phyloP scores from a whole-genome alignment of 2,888 invertebrate genomes.

The Elgonia sp. region DNA sequence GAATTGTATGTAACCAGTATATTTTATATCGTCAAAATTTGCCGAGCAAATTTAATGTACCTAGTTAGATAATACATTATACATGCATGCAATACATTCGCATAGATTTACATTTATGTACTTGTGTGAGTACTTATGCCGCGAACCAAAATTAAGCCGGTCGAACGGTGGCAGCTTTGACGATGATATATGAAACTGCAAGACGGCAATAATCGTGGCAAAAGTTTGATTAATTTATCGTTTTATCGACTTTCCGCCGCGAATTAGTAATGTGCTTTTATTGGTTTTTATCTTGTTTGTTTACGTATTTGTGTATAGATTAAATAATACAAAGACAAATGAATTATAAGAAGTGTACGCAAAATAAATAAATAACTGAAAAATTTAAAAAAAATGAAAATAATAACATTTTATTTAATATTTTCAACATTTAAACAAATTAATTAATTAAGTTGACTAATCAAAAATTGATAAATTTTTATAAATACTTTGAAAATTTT shows the following conservation, averaged over 20 bases:
- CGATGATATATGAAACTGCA: constrained; percentile 44
- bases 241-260: constrained; percentile 10
- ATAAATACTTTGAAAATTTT: too few species aligned
- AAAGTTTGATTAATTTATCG: constrained; percentile 52
- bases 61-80: constrained; percentile 32
- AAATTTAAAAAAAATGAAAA: too few species aligned
- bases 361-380: too few species aligned
- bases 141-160: constrained; percentile 43
- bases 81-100: constrained; percentile 12
- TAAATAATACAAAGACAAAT: too few species aligned
- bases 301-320: too few species aligned
- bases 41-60: constrained; percentile 22
- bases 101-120: constrained; percentile 12
- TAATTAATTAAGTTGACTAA: too few species aligned
- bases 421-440: too few species aligned
- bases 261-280: background rate
- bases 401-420: too few species aligned
- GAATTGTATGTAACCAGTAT: too few species aligned
- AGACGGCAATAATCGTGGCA: constrained; percentile 43
- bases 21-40: background rate
- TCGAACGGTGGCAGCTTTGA: constrained; percentile 48
- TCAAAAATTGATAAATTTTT: too few species aligned
- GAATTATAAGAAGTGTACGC: too few species aligned
- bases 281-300: too few species aligned
- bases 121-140: constrained; percentile 27